Evolutionary conservation across 2,113 vertebrate species (phyloP), one percentile per base, ranked within the genome.

Genomic region (Pardalotus punctatus): DNA sequence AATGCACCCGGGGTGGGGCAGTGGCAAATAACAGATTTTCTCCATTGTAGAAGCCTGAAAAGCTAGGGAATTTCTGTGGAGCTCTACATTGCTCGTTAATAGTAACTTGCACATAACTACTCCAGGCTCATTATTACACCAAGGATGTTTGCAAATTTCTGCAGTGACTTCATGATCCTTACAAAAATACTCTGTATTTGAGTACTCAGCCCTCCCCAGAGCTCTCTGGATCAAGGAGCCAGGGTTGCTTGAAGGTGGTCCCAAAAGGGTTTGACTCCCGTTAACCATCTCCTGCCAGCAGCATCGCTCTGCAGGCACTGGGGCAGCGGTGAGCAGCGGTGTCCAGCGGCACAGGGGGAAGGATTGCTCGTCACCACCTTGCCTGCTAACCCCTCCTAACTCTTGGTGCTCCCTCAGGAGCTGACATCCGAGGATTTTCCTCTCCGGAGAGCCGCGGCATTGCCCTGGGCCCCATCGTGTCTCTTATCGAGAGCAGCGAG

Each of bases 361-460:
- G 50, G 33, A 33, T 43, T 9, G 1, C 53, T 77, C 60, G 2
- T 42, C 60, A 8, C 54, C 22, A 10, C 54, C 65, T 45, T 31
- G 7, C 42, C 48, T 21, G 18, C 50, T 88, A 40, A 83, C 40
- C 40, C 43, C 21, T 60, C 24, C 45, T 64, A 3, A 58, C 65
- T 88, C 53, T 73, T 45, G 87, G 14, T 94, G n/a, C 88, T 71
- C 66, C 56, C 67, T 56, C 90, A 99, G 99, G 99, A 51, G 99
- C 98, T 14, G 99, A 99, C 91, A 99, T 99, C 90, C 97, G 13
- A 62, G 97, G 97, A 76, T 98, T 99, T 95, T 80, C 90, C 57
- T 2, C 28, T 33, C 42, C 66, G 0, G 12, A 38, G 0, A 94
- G 79, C 35, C n/a, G 1, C 0, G 91, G 76, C 9, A 8, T 7